Evolutionary conservation across 2,888 invertebrate species (phyloP).

Genomic region (Neuroscelio doddi): DNA sequence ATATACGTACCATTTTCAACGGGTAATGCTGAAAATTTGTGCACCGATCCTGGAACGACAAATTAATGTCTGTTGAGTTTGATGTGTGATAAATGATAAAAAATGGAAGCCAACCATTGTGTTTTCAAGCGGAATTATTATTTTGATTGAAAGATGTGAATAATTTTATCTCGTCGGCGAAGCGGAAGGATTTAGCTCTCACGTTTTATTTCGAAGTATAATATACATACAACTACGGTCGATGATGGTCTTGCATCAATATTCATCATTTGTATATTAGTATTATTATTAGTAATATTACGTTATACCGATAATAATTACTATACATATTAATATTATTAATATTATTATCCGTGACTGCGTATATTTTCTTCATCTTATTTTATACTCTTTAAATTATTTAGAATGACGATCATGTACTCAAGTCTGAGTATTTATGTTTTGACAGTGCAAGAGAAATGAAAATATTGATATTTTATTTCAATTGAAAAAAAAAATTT

Average conservation of each 20-base stretch:
- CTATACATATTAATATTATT: constrained; percentile 8
- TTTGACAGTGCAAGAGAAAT: not conserved
- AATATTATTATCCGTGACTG: constrained; percentile 14
- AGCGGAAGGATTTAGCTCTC: not conserved
- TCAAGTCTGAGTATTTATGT: not conserved
- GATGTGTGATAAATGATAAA: too few species aligned
- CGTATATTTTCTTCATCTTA: not conserved
- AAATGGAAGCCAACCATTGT: not conserved
- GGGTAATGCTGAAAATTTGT: too few species aligned
- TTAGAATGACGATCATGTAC: not conserved
- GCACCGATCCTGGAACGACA: too few species aligned
- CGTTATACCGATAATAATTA: constrained; percentile 38
- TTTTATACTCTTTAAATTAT: not conserved
- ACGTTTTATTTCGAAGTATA: constrained; percentile 18
- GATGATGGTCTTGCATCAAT: constrained; percentile 26
- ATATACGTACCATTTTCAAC: too few species aligned
- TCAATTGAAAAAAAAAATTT: too few species aligned
- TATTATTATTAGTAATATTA: constrained; percentile 51
- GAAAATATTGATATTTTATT: not conserved
- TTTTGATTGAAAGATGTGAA: not conserved
- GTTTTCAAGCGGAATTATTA: not conserved
- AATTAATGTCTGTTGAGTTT: too few species aligned
- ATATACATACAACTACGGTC: constrained; percentile 7
- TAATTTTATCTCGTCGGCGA: not conserved
- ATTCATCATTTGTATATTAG: constrained; percentile 54